These are phyloP conservation scores for Trachymyrmex septentrionalis DNA, from an alignment of 1,140 invertebrate species.

Conservation along the genomic window DNA sequence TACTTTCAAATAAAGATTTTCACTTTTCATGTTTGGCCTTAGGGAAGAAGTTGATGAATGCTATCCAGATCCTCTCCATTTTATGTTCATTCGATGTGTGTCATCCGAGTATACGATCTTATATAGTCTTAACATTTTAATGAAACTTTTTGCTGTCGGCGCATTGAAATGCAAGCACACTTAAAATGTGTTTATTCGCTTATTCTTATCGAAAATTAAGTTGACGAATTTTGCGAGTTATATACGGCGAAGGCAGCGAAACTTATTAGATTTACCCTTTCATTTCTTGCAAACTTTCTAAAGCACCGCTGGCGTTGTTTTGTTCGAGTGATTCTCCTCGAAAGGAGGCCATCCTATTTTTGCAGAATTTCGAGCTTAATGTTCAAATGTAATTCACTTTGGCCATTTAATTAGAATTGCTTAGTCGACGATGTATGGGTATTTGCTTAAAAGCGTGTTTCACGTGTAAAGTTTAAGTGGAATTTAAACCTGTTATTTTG, in stretches of 20 bases:
- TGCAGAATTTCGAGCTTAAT: constrained; percentile 19
- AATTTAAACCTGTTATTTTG: constrained; percentile 49
- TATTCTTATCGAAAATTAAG: constrained; percentile 25
- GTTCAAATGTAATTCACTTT: constrained; percentile 26
- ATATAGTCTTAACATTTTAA: neutral
- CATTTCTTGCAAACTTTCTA: constrained; percentile 12
- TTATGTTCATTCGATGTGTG: no score
- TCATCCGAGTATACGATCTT: neutral
- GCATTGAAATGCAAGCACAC: neutral
- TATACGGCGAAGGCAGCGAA: neutral
- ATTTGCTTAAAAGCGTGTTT: constrained; percentile 31
- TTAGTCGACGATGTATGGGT: neutral
- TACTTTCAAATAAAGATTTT: no score
- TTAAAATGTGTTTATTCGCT: constrained; percentile 10
- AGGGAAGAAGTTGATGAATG: no score
- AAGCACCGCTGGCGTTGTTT: neutral
- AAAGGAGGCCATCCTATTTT: constrained; percentile 4
- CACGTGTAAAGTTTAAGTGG: constrained; percentile 30
- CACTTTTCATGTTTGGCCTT: no score
- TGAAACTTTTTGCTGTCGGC: neutral
- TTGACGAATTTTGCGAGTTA: neutral
- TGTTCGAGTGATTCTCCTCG: neutral
- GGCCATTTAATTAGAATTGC: constrained; percentile 43
- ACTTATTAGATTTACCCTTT: constrained; percentile 6
- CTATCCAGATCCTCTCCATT: no score